These are phyloP conservation scores for Euura saliciscinereae DNA, from an alignment of 1,140 invertebrate genomes.

Conservation along the genomic window DNA sequence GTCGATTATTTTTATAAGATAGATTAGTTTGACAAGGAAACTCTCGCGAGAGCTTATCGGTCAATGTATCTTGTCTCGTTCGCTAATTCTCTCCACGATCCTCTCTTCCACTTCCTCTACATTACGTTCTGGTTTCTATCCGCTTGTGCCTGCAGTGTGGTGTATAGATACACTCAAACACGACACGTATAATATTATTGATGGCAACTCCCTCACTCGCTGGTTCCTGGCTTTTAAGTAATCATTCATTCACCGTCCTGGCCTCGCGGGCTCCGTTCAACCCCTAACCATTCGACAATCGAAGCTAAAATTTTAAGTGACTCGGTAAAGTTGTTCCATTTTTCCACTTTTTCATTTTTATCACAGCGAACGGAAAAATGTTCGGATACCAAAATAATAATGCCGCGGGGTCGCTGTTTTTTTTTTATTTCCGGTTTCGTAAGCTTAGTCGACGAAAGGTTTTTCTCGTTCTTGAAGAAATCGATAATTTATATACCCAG, in stretches of 20 bases:
- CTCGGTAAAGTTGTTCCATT: not conserved
- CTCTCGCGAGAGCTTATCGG: not conserved
- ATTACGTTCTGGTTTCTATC: not conserved
- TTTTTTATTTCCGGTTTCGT: not conserved
- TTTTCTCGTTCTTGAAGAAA: not conserved
- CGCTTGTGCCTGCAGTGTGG: not conserved
- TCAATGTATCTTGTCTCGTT: constrained; percentile 2
- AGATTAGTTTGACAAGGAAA: not conserved
- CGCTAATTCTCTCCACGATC: not conserved
- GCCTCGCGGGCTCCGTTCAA: not conserved
- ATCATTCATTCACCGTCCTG: not conserved
- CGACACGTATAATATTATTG: constrained; percentile 5
- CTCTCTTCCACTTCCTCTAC: not conserved
- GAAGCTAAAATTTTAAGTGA: constrained; percentile 2
- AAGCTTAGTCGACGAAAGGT: constrained; percentile 4
- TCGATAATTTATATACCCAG: not conserved
- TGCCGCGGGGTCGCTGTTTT: not conserved
- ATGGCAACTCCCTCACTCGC: constrained; percentile 4
- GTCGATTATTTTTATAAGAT: not conserved
- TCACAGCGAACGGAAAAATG: not conserved
- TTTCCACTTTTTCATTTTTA: constrained; percentile 6
- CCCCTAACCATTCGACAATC: not conserved
- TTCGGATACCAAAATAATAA: not conserved
- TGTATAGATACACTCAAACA: not conserved
- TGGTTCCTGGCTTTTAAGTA: not conserved